Conservation (phyloP, 2,888 invertebrate species). For the Lasioglossum figueresi region DNA sequence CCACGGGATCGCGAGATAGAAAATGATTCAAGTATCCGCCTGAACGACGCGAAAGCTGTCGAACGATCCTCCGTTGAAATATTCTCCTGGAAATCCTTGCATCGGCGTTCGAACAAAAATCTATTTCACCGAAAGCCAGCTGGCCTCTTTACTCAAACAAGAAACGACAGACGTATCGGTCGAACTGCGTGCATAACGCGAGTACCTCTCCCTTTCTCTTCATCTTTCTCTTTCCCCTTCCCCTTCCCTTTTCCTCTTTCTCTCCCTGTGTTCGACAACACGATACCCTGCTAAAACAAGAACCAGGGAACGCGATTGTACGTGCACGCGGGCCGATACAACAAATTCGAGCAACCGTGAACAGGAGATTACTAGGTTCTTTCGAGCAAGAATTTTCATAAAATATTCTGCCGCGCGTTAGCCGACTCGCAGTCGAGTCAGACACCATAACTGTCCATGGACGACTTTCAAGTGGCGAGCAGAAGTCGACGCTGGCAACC, state of each 20-base stretch:
- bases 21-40: not conserved
- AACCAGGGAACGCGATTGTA: constrained; percentile 13
- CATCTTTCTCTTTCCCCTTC: not conserved
- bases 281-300: constrained; percentile 50
- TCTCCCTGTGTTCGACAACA: constrained; percentile 3
- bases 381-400: constrained; percentile 70
- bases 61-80: constrained; percentile 4
- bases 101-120: constrained; percentile 29
- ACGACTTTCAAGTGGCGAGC: constrained; percentile 41
- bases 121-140: constrained; percentile 24
- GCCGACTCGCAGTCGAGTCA: constrained; percentile 29
- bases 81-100: not conserved
- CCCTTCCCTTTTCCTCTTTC: not conserved
- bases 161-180: constrained; percentile 38
- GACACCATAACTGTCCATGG: constrained; percentile 57
- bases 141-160: constrained; percentile 12
- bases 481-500: constrained; percentile 40
- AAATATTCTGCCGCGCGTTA: constrained; percentile 68
- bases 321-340: constrained; percentile 19
- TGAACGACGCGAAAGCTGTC: not conserved
- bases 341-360: constrained; percentile 62
- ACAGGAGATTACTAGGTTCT: constrained; percentile 66
- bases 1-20: not conserved
- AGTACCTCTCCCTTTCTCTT: not conserved
- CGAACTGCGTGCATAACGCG: constrained; percentile 38